Base-by-base conservation (phyloP, 37 sponge, comb jelly and placozoan species). In the Lycopodina hypogea region DNA sequence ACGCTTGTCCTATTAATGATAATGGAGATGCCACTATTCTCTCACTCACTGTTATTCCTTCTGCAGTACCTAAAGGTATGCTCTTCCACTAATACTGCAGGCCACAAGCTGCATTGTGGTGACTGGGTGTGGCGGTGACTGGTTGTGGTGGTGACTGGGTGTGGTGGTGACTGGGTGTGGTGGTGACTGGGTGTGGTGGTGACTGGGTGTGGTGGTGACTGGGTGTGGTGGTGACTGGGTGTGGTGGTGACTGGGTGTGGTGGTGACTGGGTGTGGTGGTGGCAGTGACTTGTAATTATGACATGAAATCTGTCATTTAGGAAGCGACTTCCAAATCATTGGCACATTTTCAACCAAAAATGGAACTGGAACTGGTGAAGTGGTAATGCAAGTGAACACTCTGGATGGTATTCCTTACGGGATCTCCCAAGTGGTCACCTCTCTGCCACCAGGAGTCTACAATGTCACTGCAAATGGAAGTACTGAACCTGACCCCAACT, bases 331-430 rank as follows among this genome's bases (percentile, higher is more conserved):
- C 65, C 28, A 50, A 15, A 84, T 95, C 62, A 52, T 42, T 18
- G 39, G 89, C 68, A 51, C 33, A 15, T 90, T 78, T 64, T 72
- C 35, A 24, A 83, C 89, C 21, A 33, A 23, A 41, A 86, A 91
- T 64, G 90, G 89, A 34, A 95, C 96, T 69, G 96, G 96, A 0
- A 95, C 96, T 50, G 92, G 91, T 67, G 96, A 95, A 51, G 61
- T 86, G 9, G 81, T 37, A n/a, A 26, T 95, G 3, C 19, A 22
- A 0, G 79, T 95, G 38, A 22, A n/a, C 2, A 91, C 96, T 17
- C 83, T 82, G 37, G 96, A 95, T 78, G 86, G 84, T 22, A 45
- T 95, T 50, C 96, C 96, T 4, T 59, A 86, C 12, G 94, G 86
- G 67, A 40, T 81, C 76, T 59, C 75, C 75, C 11, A 50, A 19